Evolutionary conservation across 2,113 vertebrate species (phyloP).

Genomic region (Eurypyga helias): DNA sequence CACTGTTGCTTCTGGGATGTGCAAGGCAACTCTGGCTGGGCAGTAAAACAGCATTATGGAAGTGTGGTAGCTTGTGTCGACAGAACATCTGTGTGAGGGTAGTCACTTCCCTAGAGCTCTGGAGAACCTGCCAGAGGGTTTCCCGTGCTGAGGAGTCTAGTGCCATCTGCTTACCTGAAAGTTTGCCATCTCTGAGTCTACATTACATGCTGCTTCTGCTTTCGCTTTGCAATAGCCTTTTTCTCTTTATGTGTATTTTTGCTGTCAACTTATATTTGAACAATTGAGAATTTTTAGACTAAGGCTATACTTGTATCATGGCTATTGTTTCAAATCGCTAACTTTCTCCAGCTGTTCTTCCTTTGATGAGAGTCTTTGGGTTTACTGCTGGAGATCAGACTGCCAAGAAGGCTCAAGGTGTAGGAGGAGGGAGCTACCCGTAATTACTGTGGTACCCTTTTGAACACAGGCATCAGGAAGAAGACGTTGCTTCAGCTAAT

Average conservation of each 20-base stretch:
- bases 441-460: not conserved
- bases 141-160: not conserved
- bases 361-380: not conserved
- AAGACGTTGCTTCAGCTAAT: not conserved
- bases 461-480: not conserved
- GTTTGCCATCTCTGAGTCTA: constrained; percentile 9
- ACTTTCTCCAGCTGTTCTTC: not conserved
- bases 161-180: constrained; percentile 50
- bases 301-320: not conserved
- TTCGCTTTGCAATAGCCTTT: not conserved
- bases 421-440: not conserved
- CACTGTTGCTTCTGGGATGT: not conserved
- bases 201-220: not conserved
- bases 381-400: not conserved
- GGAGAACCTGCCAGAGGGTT: constrained; percentile 25
- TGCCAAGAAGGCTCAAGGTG: not conserved
- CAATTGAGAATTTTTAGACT: not conserved
- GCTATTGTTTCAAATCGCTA: not conserved
- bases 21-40: not conserved
- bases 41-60: not conserved
- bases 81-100: constrained; percentile 39
- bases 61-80: not conserved
- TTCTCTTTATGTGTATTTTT: not conserved
- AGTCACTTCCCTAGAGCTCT: not conserved
- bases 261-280: not conserved